These are phyloP conservation scores for Acrobeloides nanus DNA, from an alignment of 2,888 invertebrate species.

Conservation along the genomic window DNA sequence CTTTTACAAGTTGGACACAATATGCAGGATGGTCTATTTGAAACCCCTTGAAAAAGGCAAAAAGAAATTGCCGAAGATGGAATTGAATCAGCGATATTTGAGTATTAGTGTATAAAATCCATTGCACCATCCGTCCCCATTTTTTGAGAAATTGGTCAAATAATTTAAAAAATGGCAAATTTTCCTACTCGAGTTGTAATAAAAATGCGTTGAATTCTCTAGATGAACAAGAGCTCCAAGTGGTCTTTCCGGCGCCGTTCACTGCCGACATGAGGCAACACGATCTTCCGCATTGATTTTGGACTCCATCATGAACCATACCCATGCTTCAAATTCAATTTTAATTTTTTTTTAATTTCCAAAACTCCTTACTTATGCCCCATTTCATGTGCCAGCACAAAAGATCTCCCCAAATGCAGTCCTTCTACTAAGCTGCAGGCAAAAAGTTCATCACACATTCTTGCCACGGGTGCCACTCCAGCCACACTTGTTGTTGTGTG, in stretches of 20 bases:
- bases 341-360: neutral
- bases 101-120: neutral
- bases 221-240: slow-evolving; percentile 51
- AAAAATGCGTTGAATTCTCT: slow-evolving; percentile 52
- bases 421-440: slow-evolving; percentile 53
- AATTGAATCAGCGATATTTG: slow-evolving; percentile 5
- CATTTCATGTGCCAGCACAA: slow-evolving; percentile 54
- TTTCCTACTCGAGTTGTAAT: slow-evolving; percentile 45
- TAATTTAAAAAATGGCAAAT: neutral
- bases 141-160: neutral
- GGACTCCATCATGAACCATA: slow-evolving; percentile 54
- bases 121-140: neutral
- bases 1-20: no score
- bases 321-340: slow-evolving; percentile 43
- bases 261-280: slow-evolving; percentile 53
- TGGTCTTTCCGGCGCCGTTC: slow-evolving; percentile 54
- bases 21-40: no score
- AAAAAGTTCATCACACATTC: slow-evolving; percentile 53
- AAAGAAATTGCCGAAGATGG: slow-evolving; percentile 5
- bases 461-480: slow-evolving; percentile 53
- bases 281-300: slow-evolving; percentile 48
- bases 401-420: slow-evolving; percentile 50
- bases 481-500: slow-evolving; percentile 53
- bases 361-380: slow-evolving; percentile 50
- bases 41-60: no score